phyloP scores from a whole-genome alignment of 1,140 invertebrate species.

The Bombus soroeensis region DNA sequence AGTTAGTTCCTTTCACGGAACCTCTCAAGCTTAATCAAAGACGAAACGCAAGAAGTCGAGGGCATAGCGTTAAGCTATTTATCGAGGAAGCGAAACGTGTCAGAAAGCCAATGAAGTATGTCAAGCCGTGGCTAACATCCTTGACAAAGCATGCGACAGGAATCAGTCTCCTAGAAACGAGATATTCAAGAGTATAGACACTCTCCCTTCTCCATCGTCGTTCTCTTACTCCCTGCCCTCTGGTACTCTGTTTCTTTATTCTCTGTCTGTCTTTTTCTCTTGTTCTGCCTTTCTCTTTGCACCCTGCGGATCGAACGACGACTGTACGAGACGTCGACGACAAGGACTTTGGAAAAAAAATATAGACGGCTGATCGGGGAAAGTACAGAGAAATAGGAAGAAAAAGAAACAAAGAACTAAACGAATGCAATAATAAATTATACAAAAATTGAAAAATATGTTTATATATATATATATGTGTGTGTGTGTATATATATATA shows the following conservation, averaged over 20 bases:
- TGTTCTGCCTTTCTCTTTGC: slow-evolving; percentile 54
- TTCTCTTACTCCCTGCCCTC: not conserved
- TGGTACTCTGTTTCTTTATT: not conserved
- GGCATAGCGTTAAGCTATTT: not conserved
- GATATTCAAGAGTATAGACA: not conserved
- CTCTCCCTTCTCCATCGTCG: not conserved
- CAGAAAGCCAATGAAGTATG: slow-evolving; percentile 45
- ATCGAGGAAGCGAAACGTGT: not conserved
- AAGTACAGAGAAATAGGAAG: slow-evolving; percentile 22
- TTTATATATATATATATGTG: not conserved
- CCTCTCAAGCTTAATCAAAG: no score
- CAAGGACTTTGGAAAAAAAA: not conserved
- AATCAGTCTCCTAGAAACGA: slow-evolving; percentile 33
- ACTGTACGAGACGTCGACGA: slow-evolving; percentile 61
- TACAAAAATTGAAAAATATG: not conserved
- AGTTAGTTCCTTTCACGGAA: not conserved
- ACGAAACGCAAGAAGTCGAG: not conserved
- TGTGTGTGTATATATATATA: not conserved
- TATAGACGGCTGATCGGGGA: slow-evolving; percentile 18
- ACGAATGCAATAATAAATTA: slow-evolving; percentile 12
- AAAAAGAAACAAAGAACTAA: slow-evolving; percentile 16
- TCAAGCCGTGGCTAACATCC: slow-evolving; percentile 38
- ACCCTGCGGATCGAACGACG: slow-evolving; percentile 48
- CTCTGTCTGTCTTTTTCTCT: slow-evolving; percentile 19
- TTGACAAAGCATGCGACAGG: slow-evolving; percentile 46